These are phyloP conservation scores for Pavo muticus DNA, from an alignment of 2,113 vertebrate species.

Conservation along the genomic window DNA sequence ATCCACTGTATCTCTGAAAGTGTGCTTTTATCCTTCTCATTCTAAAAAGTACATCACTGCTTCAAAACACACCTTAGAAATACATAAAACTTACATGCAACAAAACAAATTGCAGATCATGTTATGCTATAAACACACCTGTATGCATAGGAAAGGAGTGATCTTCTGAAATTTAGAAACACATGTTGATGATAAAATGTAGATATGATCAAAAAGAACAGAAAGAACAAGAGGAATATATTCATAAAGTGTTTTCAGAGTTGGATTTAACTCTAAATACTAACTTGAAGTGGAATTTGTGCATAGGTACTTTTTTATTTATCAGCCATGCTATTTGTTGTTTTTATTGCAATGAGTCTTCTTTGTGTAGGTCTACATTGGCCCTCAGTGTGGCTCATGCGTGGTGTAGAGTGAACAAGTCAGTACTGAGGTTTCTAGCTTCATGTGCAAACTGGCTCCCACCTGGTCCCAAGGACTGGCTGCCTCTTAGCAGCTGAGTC, in stretches of 20 bases:
- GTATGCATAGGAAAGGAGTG: background rate
- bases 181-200: fast-evolving
- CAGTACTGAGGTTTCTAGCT: background rate
- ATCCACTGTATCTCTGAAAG: background rate
- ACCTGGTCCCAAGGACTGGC: background rate
- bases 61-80: background rate
- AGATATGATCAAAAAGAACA: background rate
- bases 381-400: background rate
- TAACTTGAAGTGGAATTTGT: background rate
- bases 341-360: background rate
- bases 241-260: background rate
- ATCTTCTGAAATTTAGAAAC: background rate
- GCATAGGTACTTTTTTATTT: background rate
- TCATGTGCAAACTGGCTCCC: fast-evolving
- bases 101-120: background rate
- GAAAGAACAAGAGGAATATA: background rate
- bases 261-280: fast-evolving
- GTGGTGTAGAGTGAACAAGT: background rate
- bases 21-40: background rate
- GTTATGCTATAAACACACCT: background rate
- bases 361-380: background rate
- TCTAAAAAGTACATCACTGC: background rate
- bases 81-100: background rate
- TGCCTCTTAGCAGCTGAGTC: background rate
- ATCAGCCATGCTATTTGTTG: background rate